Evolutionary conservation across 64 coral and sea anemone genomes (phyloP), one percentile per base, ranked within the genome.

Genomic region (Porites lutea): DNA sequence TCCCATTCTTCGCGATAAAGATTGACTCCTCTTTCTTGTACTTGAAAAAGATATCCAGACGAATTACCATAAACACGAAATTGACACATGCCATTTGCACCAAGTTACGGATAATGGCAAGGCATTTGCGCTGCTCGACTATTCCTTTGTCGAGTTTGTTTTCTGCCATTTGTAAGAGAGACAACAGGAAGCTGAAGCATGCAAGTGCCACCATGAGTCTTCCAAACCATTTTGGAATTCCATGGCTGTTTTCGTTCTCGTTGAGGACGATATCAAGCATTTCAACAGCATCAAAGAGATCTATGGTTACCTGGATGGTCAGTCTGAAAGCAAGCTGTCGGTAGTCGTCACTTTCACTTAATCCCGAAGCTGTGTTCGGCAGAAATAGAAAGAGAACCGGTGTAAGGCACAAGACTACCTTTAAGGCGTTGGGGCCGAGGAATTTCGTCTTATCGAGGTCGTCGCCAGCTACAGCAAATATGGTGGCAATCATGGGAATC

Each of bases 1-100:
- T 91, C 2, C 66, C 54, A 52, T 97, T 97, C 37, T 97, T 97
- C 15, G 83, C 78, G 51, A 94, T 72, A 48, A 94, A 97, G 8
- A 96, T 90, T 4, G 95, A 75, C 6, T 75, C 87, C 48, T 89
- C 62, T 15, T 93, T 89, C 1, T 75, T 66, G 64, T 93, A 87
- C 9, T 74, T n/a, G 10, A 79, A 19, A 62, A 88, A 70, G 4
- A 94, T 21, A 13, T 89, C 44, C 5, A 88, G 57, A 52, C 96
- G 92, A 66, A 94, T 62, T 3, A 94, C 37, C 18, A 94, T 22
- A 55, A 97, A 93, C 3, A 58, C 37, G 1, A 78, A 43, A 54
- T 98, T 98, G 2, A 98, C 83, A 5, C 70, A 74, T 4, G 83
- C 13, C 6, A 91, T 43, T 46, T 88, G 88, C 43, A 83, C 13